phyloP scores from a whole-genome alignment of 2,888 invertebrate species.

The Eupithecia vulgata region DNA sequence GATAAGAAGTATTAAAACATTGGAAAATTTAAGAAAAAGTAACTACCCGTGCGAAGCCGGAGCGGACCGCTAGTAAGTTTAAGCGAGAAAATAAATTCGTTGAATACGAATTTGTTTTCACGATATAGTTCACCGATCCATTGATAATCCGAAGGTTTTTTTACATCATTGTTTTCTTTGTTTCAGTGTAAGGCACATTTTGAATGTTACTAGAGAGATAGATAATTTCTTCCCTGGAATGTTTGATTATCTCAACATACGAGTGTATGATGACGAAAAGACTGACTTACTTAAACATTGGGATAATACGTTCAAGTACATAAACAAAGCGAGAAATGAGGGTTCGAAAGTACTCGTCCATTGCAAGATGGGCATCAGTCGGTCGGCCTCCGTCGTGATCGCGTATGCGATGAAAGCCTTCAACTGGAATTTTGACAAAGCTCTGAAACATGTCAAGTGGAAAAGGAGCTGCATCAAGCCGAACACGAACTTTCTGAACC shows the following conservation, averaged over 20 bases:
- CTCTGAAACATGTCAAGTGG: conserved; percentile 94
- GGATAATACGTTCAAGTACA: conserved; percentile 99
- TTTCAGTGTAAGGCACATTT: conserved; percentile 95
- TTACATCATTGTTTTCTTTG: conserved; percentile 31
- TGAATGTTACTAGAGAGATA: conserved; percentile 99
- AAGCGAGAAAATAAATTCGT: neutral
- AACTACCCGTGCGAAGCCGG: no score
- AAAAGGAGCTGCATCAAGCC: conserved; percentile 97
- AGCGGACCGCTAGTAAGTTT: no score
- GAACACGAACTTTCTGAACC: conserved; percentile 96
- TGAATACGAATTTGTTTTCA: neutral
- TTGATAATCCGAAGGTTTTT: neutral
- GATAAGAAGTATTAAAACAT: no score
- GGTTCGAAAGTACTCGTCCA: conserved; percentile 98
- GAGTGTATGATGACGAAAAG: conserved; percentile 98
- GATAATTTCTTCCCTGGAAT: conserved; percentile 99
- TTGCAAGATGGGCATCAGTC: conserved; percentile 99
- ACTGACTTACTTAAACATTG: conserved; percentile 98
- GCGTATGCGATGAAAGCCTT: conserved; percentile 99
- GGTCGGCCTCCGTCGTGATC: conserved; percentile 98
- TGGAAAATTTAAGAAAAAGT: no score
- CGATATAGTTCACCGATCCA: neutral
- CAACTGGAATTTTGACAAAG: conserved; percentile 95
- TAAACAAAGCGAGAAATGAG: conserved; percentile 94
- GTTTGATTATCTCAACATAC: conserved; percentile 97